A percentile compares a stretch with the other conserved stretches of the same genome.
Conservation (phyloP, 2,888 invertebrate species). For the Chromoteleia sp. region DNA sequence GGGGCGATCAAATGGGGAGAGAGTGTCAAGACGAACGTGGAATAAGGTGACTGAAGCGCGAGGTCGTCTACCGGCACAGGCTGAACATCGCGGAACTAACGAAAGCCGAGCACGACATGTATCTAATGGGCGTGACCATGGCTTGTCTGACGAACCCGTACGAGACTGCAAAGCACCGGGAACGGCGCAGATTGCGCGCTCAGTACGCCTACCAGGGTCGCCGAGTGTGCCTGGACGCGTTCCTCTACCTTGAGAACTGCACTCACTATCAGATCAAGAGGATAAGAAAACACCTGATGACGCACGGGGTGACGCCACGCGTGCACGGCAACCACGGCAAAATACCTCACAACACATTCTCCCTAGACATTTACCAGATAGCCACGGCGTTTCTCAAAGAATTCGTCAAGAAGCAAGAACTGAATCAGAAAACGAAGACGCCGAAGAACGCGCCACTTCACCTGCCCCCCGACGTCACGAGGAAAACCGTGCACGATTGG, state of each 20-base stretch:
- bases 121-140: constrained; percentile 94
- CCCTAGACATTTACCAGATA: constrained; percentile 91
- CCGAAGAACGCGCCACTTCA: constrained; percentile 85
- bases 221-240: constrained; percentile 91
- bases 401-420: constrained; percentile 89
- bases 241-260: constrained; percentile 91
- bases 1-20: constrained; percentile 90
- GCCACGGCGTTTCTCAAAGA: constrained; percentile 91
- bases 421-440: constrained; percentile 85
- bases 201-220: constrained; percentile 92
- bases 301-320: constrained; percentile 91
- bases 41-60: constrained; percentile 90
- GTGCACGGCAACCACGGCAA: constrained; percentile 93
- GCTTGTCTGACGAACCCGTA: constrained; percentile 90
- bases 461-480: constrained; percentile 86
- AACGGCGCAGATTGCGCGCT: constrained; percentile 86
- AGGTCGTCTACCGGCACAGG: constrained; percentile 91
- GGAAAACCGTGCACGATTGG: constrained; percentile 91
- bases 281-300: constrained; percentile 90
- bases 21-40: constrained; percentile 92
- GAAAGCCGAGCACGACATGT: constrained; percentile 93
- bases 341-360: constrained; percentile 92
- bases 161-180: constrained; percentile 84
- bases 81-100: constrained; percentile 92
- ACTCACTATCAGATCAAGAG: constrained; percentile 87